Base-by-base conservation (phyloP, 2,888 invertebrate genomes). In the Agrilus biguttatus region DNA sequence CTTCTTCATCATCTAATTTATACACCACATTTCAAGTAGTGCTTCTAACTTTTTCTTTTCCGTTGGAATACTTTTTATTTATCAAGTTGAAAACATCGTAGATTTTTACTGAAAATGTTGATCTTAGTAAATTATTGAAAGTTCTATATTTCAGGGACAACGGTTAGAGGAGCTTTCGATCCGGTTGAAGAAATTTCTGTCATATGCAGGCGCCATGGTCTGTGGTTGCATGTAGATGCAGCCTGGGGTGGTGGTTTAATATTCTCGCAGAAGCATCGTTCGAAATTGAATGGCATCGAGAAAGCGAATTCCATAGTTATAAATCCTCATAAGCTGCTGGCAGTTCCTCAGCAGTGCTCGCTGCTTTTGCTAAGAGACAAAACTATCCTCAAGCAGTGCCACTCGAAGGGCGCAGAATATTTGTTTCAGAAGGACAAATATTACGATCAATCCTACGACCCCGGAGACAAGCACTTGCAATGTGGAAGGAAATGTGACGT, bases 401-500 rank as follows among this genome's bases (percentile, higher is more conserved):
- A 72, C 56, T 66, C 69, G 8, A 63, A 66, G 40, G 62, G 66
- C 39, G 73, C 72, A n/a, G 64, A 70, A 37, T 74, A 74, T 55
- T 59, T 75, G 13, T 74, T 74, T 50, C 73, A 73, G 52, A 68
- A 68, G 49, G 73, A 74, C 51, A 74, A 74, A 54, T 71, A 71
- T 54, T 74, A 74, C 51, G 69, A 71, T 47, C 56, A 63, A 12
- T 56, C 59, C 12, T 71, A 69, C 49, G 74, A 74, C 53, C 62
- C 63, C 12, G 73, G 73, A 4, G 73, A 74, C 49, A 78, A 78
- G 56, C 74, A 78, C 51, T 70, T 82, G 46, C 80, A 82, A 55
- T 82, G 80, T 55, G 80, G 80, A 28, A 64, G 80, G 36, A 74
- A 78, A 57, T 78, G 77, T 51, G 81, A 83, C 60, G 74, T 78